These are phyloP conservation scores for Dendrophyllia cribrosa DNA, from an alignment of 64 coral and sea anemone species.

Conservation along the genomic window DNA sequence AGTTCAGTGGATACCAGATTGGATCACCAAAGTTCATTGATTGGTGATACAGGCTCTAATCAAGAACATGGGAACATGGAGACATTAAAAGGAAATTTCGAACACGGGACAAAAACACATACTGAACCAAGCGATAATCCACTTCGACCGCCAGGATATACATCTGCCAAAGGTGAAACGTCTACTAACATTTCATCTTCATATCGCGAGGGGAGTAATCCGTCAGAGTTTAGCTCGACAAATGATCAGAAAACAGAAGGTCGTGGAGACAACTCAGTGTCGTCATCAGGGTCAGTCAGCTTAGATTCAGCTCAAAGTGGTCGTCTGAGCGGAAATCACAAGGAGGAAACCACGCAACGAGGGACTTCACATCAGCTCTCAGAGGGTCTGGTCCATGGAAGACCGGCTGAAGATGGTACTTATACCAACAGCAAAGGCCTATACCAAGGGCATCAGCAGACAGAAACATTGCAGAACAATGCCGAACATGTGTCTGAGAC, in stretches of 20 bases:
- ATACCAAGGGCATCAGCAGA: background rate
- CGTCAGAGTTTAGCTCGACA: background rate
- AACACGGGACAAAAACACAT: background rate
- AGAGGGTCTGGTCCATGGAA: background rate
- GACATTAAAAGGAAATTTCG: background rate
- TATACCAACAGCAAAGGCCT: background rate
- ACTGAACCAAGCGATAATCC: background rate
- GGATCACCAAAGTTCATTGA: background rate
- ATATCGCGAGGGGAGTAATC: background rate
- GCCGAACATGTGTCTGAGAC: background rate
- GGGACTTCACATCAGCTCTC: background rate
- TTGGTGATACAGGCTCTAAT: background rate
- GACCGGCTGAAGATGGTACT: background rate
- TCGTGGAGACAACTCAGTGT: background rate
- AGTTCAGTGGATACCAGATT: background rate
- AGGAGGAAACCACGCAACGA: background rate
- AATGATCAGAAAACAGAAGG: background rate
- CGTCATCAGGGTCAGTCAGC: background rate
- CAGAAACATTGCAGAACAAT: background rate
- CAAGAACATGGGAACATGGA: background rate
- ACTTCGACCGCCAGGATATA: background rate
- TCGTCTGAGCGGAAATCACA: background rate
- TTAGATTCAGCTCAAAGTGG: background rate
- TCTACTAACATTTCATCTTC: background rate
- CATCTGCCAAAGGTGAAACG: background rate